phyloP scores from a whole-genome alignment of 1,140 invertebrate species.

The Himalopsyche phryganea region DNA sequence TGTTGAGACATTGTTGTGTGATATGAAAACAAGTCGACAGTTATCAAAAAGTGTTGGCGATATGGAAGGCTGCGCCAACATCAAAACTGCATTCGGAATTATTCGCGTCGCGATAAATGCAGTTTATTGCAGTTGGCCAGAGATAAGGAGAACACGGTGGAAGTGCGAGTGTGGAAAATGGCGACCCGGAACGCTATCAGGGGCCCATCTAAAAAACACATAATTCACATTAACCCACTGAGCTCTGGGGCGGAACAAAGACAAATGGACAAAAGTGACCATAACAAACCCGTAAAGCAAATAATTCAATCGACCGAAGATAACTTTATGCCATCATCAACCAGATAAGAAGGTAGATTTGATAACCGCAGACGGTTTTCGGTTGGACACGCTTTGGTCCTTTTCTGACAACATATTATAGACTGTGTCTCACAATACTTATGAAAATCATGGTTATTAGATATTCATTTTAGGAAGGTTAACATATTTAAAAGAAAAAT shows the following conservation, averaged over 20 bases:
- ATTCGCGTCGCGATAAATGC: slow-evolving; percentile 19
- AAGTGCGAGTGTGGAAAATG: background rate
- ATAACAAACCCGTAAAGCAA: too few species aligned
- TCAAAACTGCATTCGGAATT: slow-evolving; percentile 25
- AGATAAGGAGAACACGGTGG: slow-evolving; percentile 9
- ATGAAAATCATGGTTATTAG: too few species aligned
- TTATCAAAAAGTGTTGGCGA: slow-evolving; percentile 5
- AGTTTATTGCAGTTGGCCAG: slow-evolving; percentile 17
- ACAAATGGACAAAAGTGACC: background rate
- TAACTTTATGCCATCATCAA: too few species aligned
- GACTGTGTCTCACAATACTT: background rate
- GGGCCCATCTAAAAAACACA: slow-evolving; percentile 14
- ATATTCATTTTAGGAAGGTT: too few species aligned
- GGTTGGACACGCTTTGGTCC: background rate
- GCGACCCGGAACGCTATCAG: slow-evolving; percentile 6
- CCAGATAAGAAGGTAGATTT: background rate
- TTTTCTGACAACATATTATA: background rate
- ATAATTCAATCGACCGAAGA: too few species aligned
- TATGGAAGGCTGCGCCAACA: slow-evolving; percentile 6
- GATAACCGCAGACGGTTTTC: background rate
- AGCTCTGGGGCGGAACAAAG: slow-evolving; percentile 10
- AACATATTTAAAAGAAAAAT: too few species aligned
- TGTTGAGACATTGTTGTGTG: too few species aligned
- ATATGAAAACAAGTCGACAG: slow-evolving; percentile 1
- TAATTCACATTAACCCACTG: slow-evolving; percentile 20